Percentiles rank a stretch among this genome's conserved stretches.
Evolutionary conservation across 2,888 invertebrate species (phyloP).

Genomic region (Chirona hameri): DNA sequence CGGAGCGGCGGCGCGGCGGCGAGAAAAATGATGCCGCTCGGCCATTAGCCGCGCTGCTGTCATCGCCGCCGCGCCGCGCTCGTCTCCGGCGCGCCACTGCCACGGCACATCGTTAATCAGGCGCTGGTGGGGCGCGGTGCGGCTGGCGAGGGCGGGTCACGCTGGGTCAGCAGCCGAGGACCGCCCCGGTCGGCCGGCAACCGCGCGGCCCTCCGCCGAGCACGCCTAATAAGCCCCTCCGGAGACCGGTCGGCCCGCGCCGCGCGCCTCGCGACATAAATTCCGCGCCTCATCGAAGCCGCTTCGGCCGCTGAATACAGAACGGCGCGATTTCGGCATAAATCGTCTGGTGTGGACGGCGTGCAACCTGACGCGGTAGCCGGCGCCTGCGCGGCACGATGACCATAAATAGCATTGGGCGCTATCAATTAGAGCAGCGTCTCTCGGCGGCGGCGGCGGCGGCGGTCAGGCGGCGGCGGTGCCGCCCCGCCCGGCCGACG

Average conservation of each 20-base stretch:
- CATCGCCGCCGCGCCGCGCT: neutral
- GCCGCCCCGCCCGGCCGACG: neutral
- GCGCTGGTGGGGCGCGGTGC: neutral
- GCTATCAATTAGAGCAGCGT: conserved; percentile 10
- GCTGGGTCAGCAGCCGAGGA: neutral
- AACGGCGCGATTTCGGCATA: neutral
- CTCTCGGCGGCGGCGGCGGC: neutral
- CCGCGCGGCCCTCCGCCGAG: neutral
- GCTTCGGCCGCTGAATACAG: neutral
- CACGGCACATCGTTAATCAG: neutral
- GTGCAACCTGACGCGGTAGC: neutral
- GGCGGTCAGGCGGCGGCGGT: neutral
- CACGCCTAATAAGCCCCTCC: neutral
- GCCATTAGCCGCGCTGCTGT: neutral
- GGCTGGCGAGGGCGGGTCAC: neutral
- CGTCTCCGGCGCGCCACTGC: too few relatives aligned
- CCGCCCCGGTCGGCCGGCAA: neutral
- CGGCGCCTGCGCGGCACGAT: neutral
- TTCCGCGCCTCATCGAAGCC: neutral
- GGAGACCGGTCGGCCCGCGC: neutral
- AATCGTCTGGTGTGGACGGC: neutral
- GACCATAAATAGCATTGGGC: neutral
- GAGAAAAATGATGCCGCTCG: neutral
- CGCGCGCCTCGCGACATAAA: neutral
- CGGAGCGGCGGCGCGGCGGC: neutral